Percentiles rank a stretch among this genome's conserved stretches.
Conservation (phyloP, 2,888 invertebrate species). For the Parnassius apollo region DNA sequence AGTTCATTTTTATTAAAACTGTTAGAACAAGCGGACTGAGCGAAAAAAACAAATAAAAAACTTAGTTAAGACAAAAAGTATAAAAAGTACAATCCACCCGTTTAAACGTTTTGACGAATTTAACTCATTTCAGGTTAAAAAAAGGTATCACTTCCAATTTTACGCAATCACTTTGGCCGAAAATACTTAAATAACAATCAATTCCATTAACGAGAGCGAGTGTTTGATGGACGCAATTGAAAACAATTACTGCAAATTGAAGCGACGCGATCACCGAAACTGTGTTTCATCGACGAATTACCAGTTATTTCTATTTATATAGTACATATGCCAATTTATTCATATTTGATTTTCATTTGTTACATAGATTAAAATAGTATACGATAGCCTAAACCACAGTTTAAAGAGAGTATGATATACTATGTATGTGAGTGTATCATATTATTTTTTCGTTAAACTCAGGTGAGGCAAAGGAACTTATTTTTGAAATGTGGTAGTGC, state of each 20-base stretch:
- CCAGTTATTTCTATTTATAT: slow-evolving; percentile 18
- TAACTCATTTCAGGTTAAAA: slow-evolving; percentile 14
- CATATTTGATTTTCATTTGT: slow-evolving; percentile 6
- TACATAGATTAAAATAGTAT: neutral
- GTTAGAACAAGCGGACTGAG: no score
- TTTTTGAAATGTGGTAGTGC: no score
- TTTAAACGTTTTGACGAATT: slow-evolving; percentile 6
- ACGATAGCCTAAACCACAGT: no score
- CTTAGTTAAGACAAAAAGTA: no score
- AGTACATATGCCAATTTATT: neutral
- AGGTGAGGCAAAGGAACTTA: no score
- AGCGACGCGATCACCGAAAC: slow-evolving; percentile 30
- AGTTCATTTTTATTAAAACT: no score
- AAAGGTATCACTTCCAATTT: slow-evolving; percentile 29
- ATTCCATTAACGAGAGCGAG: slow-evolving; percentile 40
- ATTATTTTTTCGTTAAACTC: no score
- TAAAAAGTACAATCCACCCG: no score
- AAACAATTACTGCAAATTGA: slow-evolving; percentile 44
- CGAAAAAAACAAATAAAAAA: no score
- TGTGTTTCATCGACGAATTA: slow-evolving; percentile 25
- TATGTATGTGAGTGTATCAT: no score
- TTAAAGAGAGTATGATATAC: no score
- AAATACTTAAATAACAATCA: slow-evolving; percentile 35
- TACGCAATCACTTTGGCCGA: slow-evolving; percentile 30
- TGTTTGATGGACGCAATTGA: slow-evolving; percentile 44